These are phyloP conservation scores for Heliocidaris tuberculata DNA, from an alignment of 35 echinoderm and acorn worm genomes.

Conservation along the genomic window DNA sequence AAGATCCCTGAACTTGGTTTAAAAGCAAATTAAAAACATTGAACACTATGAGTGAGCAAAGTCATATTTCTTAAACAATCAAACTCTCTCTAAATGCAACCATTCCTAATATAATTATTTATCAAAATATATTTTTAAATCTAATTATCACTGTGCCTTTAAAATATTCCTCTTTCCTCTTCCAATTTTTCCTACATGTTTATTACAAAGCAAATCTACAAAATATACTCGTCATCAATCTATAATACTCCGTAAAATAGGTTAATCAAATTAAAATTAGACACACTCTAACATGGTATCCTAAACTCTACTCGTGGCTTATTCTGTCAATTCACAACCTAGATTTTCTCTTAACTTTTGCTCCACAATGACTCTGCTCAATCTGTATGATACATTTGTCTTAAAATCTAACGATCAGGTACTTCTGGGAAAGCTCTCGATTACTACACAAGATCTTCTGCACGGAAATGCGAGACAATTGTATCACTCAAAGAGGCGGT, in stretches of 20 bases:
- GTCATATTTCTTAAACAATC: background rate
- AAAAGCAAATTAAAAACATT: background rate
- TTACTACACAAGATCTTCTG: constrained; percentile 16
- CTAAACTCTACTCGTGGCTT: background rate
- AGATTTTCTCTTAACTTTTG: background rate
- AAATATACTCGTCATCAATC: too few relatives aligned
- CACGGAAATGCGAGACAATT: constrained; percentile 42
- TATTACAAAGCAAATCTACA: too few relatives aligned
- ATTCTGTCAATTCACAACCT: background rate
- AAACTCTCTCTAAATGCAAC: background rate
- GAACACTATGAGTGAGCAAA: background rate
- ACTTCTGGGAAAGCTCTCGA: constrained; percentile 25
- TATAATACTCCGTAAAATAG: too few relatives aligned
- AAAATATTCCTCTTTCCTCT: too few relatives aligned
- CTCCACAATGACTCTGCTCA: background rate
- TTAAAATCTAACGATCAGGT: background rate
- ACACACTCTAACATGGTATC: background rate
- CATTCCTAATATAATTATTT: too few relatives aligned
- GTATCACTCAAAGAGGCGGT: constrained; percentile 23
- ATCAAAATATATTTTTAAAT: too few relatives aligned
- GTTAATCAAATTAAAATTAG: too few relatives aligned
- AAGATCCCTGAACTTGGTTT: background rate
- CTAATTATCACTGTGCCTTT: too few relatives aligned
- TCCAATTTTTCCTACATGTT: too few relatives aligned
- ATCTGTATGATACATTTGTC: background rate